Percentiles rank a stretch among this genome's conserved stretches.
Evolutionary conservation across 2,113 vertebrate species (phyloP).

Genomic region (Junco hyemalis): DNA sequence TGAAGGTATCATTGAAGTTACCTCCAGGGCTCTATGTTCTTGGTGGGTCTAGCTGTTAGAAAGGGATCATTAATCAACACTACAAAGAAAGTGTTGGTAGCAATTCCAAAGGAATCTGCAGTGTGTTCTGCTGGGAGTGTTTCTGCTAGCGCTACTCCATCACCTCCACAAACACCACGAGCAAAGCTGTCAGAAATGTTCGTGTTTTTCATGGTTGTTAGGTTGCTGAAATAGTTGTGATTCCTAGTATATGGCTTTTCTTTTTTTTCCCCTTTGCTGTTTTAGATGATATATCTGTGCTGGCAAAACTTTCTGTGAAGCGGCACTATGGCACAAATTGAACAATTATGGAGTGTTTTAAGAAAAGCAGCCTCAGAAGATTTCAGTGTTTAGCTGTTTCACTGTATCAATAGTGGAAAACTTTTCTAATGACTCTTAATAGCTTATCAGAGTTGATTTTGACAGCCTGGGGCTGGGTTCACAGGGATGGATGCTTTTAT

Average conservation of each 20-base stretch:
- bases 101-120: neutral
- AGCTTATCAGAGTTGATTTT: neutral
- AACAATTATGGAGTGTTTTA: neutral
- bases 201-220: neutral
- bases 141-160: neutral
- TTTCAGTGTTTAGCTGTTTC: neutral
- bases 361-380: neutral
- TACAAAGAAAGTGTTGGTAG: neutral
- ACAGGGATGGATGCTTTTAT: neutral
- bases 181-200: neutral
- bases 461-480: constrained; percentile 21
- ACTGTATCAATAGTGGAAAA: neutral
- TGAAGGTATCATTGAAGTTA: neutral
- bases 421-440: neutral
- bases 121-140: neutral
- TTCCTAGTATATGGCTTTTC: neutral
- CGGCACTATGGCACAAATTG: neutral
- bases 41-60: neutral
- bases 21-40: neutral
- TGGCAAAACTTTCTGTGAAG: neutral
- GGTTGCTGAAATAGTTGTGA: neutral
- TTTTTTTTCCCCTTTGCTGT: neutral
- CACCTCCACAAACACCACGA: neutral
- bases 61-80: neutral
- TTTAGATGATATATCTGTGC: neutral